Base-by-base conservation (phyloP, 2,113 vertebrate species). In the Ammodytes dubius region DNA sequence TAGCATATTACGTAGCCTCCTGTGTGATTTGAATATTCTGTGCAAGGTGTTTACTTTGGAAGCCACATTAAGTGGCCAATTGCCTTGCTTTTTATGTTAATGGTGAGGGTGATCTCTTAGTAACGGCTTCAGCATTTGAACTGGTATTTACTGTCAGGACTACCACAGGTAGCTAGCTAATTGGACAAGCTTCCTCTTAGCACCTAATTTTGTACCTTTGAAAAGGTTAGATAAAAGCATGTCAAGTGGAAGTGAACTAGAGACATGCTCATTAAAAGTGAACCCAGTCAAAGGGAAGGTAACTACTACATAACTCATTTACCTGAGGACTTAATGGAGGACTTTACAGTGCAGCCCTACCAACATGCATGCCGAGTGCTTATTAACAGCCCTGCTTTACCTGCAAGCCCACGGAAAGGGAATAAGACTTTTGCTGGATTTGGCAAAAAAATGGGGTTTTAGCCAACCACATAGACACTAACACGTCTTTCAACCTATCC, bases 201-300 rank as follows among this genome's bases (percentile, higher is more conserved):
- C 52, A 65, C 83, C 83, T 88, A 72, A 77, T 89, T 90, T 88
- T 85, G 52, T 80, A 86, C 82, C 81, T 85, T 81, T 76, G 70
- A 84, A 86, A 84, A 85, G 83, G 81, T 85, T 60, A 66, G 82
- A 87, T 88, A 83, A 47, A 60, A 77, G 45, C 37, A 14, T 85
- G 71, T 90, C 81, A 86, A 88, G 86, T 88, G 87, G 81, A 89
- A 93, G 84, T 83, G 42, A 86, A 88, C 88, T 79, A 10, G 79
- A 83, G 87, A 90, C 90, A 72, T 64, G 77, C 79, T 89, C 81
- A 88, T 90, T 90, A 89, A 91, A 91, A 84, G 82, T 72, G 66
- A 90, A 74, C 71, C 67, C 75, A 73, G 70, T 87, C 75, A 70
- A 86, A 86, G 71, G 81, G 83, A 90, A 83, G 66, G 11, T 37